These are phyloP conservation scores for Cheilosia vulpina DNA, from an alignment of 2,888 invertebrate genomes.

Conservation along the genomic window DNA sequence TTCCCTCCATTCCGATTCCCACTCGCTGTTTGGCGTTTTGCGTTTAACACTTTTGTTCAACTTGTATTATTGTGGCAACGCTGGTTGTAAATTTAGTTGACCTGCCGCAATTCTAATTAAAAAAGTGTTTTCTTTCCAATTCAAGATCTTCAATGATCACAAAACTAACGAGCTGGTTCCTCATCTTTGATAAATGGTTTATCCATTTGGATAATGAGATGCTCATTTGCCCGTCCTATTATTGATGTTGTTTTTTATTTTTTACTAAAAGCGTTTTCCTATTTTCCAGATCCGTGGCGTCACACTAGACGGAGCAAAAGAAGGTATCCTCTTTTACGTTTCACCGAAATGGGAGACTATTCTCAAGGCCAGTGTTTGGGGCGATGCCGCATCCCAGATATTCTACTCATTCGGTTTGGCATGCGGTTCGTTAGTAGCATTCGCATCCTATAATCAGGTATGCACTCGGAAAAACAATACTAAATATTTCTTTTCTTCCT, in stretches of 20 bases:
- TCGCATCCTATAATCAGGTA: constrained; percentile 88
- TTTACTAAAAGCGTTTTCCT: neutral
- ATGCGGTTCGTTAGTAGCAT: constrained; percentile 89
- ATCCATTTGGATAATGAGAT: constrained; percentile 23
- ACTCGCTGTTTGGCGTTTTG: too few species aligned
- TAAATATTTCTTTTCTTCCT: neutral
- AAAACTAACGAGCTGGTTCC: neutral
- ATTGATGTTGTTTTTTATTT: neutral
- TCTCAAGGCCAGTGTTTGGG: constrained; percentile 89
- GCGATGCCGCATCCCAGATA: constrained; percentile 92
- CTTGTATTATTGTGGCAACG: too few species aligned
- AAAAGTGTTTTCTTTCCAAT: too few species aligned
- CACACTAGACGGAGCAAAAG: constrained; percentile 88
- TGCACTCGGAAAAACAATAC: constrained; percentile 11
- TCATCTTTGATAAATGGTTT: neutral
- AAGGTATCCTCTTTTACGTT: constrained; percentile 90
- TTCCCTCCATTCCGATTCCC: too few species aligned
- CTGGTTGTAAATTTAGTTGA: too few species aligned
- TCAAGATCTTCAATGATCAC: neutral
- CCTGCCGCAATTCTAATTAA: too few species aligned
- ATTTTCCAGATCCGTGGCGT: constrained; percentile 84
- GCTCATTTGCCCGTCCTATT: neutral
- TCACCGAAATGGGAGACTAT: constrained; percentile 89
- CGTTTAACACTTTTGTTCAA: too few species aligned
- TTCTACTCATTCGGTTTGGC: constrained; percentile 93